Base-by-base conservation (phyloP, 2,888 invertebrate species). In the Stenodera caucasica region DNA sequence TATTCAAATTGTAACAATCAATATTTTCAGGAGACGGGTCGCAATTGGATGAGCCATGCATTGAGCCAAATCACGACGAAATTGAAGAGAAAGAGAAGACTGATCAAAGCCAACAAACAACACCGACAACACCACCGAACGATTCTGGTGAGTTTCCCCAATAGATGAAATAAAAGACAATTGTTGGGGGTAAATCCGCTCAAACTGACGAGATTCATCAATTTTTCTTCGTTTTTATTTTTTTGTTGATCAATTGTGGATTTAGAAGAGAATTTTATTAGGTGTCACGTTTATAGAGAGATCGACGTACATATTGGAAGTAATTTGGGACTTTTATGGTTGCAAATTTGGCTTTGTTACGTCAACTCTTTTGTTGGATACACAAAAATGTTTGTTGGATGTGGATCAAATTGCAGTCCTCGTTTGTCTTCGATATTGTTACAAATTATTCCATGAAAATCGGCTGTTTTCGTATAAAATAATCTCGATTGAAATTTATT, bases 101-200 rank as follows among this genome's bases (percentile, higher is more conserved):
- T 68, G 81, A 81, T 71, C 81, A 81, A 71, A 81, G 81, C 70
- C 81, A 81, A 73, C 81, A 81, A 71, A 81, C 81, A 14, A 81
- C 81, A 18, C 81, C 81, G 37, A 81, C 81, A 33, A 79, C 79
- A 30, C 80, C 81, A 54, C 75, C 77, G 8, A 72, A 71, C 55
- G 75, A 73, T 63, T 60, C 61, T 49, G 70, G 72, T 72, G 57
- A 57, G 55, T 52, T 51, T 30, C 7, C 26, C n/a, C 12, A 49
- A 49, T 49, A 49, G 14, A 49, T 26, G n/a, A n/a, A n/a, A n/a
- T n/a, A n/a, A n/a, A n/a, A n/a, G n/a, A n/a, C n/a, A n/a, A n/a
- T n/a, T n/a, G n/a, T n/a, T n/a, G n/a, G n/a, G n/a, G n/a, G n/a
- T n/a, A n/a, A n/a, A n/a, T n/a, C n/a, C n/a, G n/a, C n/a, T n/a